Base-by-base conservation (phyloP, 2,797 vertebrate species). In the Molossus molossus region DNA sequence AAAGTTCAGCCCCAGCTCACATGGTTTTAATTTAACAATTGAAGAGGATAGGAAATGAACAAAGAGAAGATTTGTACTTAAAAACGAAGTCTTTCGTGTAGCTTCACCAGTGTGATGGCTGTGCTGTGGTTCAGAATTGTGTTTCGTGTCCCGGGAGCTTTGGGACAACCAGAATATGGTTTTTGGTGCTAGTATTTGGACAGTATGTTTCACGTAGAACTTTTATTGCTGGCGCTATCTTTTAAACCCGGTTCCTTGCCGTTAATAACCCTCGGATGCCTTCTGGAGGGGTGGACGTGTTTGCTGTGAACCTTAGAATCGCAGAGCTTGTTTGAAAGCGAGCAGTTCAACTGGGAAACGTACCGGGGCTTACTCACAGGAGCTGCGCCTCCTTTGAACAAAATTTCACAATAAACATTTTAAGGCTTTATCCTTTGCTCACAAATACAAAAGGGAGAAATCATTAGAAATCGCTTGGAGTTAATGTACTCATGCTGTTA, bases 231-330 rank as follows among this genome's bases (percentile, higher is more conserved):
- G 84, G 83, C 57, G 86, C 6, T 98, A 95, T 97, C 94, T 96
- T 97, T 97, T 98, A 97, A 98, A 96, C 87, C 96, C 90, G 96
- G 90, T 91, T 72, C 94, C 97, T 97, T 97, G 98, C 95, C 87
- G 90, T 96, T 97, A 97, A 93, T 81, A 97, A 97, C 57, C 94
- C 93, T 97, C 65, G 94, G 97, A 95, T 97, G 95, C 93, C 97
- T 98, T 98, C 97, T 1, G 4, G 97, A 97, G 93, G 73, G 92
- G 92, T 97, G 60, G 70, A 96, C 97, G 50, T 96, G 93, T 98
- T 98, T 97, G 96, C 98, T 96, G 67, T 97, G 97, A 98, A 84
- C 90, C 94, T 97, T 97, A 97, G 96, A 97, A 93, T 95, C 96
- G 88, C 96, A 88, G 96, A 95, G 96, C 88, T 97, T 95, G 85